phyloP scores from a whole-genome alignment of 2,797 vertebrate species.

The Anableps anableps region DNA sequence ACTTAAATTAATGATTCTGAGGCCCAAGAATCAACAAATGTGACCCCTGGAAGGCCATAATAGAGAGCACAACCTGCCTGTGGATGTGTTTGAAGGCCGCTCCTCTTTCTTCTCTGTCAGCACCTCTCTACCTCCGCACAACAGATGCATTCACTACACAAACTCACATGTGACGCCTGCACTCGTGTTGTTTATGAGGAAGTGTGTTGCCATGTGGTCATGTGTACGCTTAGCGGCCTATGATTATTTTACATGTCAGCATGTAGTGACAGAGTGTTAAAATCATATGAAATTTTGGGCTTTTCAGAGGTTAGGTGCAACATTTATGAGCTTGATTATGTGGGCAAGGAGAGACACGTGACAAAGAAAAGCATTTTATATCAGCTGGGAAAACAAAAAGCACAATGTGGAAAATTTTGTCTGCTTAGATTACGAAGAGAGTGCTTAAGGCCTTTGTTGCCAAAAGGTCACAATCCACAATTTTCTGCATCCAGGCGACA shows the following conservation, averaged over 20 bases:
- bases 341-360: conserved; percentile 34
- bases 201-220: conserved; percentile 54
- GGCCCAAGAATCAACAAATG: conserved; percentile 82
- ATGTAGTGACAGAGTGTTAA: conserved; percentile 59
- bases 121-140: conserved; percentile 74
- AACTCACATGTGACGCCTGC: conserved; percentile 55
- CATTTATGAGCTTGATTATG: conserved; percentile 30
- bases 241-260: conserved; percentile 70
- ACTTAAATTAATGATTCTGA: conserved; percentile 81
- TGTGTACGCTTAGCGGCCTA: conserved; percentile 56
- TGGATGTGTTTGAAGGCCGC: conserved; percentile 73
- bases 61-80: conserved; percentile 69
- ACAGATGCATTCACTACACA: conserved; percentile 71
- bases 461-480: conserved; percentile 54
- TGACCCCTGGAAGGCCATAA: conserved; percentile 64
- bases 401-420: conserved; percentile 29
- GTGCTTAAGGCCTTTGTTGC: conserved; percentile 40
- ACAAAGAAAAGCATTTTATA: conserved; percentile 51
- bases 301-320: conserved; percentile 27
- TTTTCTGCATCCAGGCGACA: conserved; percentile 38
- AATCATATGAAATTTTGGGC: conserved; percentile 40
- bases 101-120: conserved; percentile 81
- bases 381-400: conserved; percentile 32
- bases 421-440: conserved; percentile 41
- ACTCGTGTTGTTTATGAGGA: conserved; percentile 58